A percentile compares a stretch with the other conserved stretches of the same genome.
Conservation (phyloP, 2,113 vertebrate species). For the Alaudala cheleensis region DNA sequence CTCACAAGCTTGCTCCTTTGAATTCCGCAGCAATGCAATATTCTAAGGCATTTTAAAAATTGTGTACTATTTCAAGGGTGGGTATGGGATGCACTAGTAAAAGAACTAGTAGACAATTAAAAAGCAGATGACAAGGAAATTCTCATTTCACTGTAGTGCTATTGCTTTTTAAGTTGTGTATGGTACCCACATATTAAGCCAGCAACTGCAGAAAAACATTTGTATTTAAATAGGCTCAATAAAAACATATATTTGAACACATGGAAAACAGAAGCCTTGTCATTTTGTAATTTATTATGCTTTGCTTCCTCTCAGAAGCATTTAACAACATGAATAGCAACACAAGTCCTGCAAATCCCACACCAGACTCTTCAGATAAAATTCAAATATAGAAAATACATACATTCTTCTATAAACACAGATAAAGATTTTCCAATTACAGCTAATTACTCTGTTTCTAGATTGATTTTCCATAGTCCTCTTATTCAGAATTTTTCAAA, state of each 20-base stretch:
- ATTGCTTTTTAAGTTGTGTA: not conserved
- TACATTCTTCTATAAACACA: not conserved
- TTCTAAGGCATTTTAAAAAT: not conserved
- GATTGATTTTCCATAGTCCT: not conserved
- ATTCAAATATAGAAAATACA: not conserved
- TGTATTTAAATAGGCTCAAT: not conserved
- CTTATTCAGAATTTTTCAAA: not conserved
- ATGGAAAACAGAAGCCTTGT: not conserved
- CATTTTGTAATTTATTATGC: not conserved
- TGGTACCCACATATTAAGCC: not conserved
- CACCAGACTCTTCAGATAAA: not conserved
- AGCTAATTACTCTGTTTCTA: not conserved
- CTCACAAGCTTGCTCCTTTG: not conserved
- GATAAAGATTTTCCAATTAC: not conserved
- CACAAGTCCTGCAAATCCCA: not conserved
- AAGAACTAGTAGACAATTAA: not conserved
- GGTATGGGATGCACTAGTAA: not conserved
- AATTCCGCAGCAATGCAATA: not conserved
- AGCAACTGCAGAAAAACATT: not conserved
- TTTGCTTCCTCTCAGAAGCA: conserved; percentile 4
- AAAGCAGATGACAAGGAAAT: not conserved
- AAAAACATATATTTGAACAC: conserved; percentile 4
- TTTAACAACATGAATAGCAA: not conserved
- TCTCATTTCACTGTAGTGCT: not conserved
- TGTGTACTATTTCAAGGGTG: not conserved